These are phyloP conservation scores for Enteromius argenteus DNA, from an alignment of 2,797 vertebrate species.

Conservation along the genomic window DNA sequence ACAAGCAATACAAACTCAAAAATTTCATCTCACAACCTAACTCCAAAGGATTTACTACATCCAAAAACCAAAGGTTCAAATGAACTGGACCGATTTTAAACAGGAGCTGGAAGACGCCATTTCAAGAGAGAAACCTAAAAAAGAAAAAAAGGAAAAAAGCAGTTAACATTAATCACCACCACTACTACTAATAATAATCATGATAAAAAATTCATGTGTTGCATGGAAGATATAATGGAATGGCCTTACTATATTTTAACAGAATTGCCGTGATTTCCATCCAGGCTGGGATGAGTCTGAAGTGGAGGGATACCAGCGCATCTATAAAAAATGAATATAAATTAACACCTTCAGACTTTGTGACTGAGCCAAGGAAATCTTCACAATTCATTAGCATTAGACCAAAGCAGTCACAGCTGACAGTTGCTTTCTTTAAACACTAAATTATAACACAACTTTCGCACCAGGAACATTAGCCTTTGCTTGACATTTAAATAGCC, in stretches of 20 bases:
- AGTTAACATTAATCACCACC: background rate
- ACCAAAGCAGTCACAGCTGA: background rate
- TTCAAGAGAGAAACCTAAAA: constrained; percentile 71
- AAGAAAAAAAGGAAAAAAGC: background rate
- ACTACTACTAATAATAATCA: too few relatives aligned
- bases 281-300: constrained; percentile 95
- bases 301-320: constrained; percentile 97
- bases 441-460: background rate
- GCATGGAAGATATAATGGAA: background rate
- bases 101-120: constrained; percentile 73
- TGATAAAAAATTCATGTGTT: too few relatives aligned
- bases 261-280: constrained; percentile 99
- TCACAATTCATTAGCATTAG: background rate
- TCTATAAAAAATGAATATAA: constrained; percentile 79
- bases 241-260: constrained; percentile 73
- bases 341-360: background rate
- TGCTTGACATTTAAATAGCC: background rate
- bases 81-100: constrained; percentile 80
- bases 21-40: constrained; percentile 59
- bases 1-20: constrained; percentile 37
- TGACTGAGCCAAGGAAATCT: background rate
- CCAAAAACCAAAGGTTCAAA: constrained; percentile 81
- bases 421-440: constrained; percentile 12
- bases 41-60: constrained; percentile 73
- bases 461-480: background rate